These are phyloP conservation scores for Meganola albula DNA, from an alignment of 2,888 invertebrate genomes.

Conservation along the genomic window DNA sequence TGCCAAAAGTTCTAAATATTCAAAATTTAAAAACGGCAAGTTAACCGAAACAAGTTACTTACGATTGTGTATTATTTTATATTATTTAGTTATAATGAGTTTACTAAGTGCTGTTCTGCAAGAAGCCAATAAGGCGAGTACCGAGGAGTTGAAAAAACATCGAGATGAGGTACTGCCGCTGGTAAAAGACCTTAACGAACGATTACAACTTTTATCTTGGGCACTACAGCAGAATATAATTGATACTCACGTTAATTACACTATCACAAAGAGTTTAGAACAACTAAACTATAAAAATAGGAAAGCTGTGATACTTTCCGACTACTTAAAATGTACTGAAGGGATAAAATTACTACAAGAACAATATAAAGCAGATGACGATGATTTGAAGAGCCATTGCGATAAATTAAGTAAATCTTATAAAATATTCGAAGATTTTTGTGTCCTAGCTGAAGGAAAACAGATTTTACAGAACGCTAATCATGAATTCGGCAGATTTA, in stretches of 20 bases:
- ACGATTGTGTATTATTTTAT: too few relatives aligned
- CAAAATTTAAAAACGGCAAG: slow-evolving; percentile 14
- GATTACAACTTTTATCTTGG: slow-evolving; percentile 59
- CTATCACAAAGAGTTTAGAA: slow-evolving; percentile 59
- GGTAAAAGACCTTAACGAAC: slow-evolving; percentile 54
- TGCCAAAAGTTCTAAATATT: slow-evolving; percentile 22
- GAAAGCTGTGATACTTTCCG: slow-evolving; percentile 47
- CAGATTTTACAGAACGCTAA: slow-evolving; percentile 51
- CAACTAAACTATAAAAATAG: slow-evolving; percentile 61
- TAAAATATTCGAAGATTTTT: slow-evolving; percentile 43
- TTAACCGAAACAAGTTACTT: slow-evolving; percentile 22
- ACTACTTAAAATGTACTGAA: slow-evolving; percentile 38
- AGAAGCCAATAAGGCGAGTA: slow-evolving; percentile 52
- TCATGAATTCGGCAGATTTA: slow-evolving; percentile 55
- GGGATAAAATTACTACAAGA: slow-evolving; percentile 36
- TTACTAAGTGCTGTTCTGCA: slow-evolving; percentile 56
- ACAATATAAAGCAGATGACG: slow-evolving; percentile 38
- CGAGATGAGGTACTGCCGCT: slow-evolving; percentile 46
- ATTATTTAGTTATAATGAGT: slow-evolving; percentile 49
- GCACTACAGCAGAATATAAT: slow-evolving; percentile 60
- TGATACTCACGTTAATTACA: slow-evolving; percentile 55
- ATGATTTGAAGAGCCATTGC: slow-evolving; percentile 44
- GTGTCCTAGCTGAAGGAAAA: slow-evolving; percentile 50
- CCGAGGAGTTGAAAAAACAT: slow-evolving; percentile 50
- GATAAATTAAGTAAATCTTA: slow-evolving; percentile 44